Evolutionary conservation across 1,140 invertebrate species (phyloP), one percentile per base, ranked within the genome.

Genomic region (Eubasilissa regina): DNA sequence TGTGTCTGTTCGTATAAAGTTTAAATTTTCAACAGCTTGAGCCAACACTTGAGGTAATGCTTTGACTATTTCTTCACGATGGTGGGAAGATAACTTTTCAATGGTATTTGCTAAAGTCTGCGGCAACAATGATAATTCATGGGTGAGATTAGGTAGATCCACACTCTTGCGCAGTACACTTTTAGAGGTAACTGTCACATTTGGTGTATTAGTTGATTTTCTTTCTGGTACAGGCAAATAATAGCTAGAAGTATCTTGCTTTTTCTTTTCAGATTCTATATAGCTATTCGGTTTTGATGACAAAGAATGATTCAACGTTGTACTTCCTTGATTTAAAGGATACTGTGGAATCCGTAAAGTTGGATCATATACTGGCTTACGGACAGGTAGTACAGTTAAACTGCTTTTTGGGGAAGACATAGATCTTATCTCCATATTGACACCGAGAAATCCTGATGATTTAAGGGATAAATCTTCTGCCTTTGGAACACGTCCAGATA

Each of bases 391-490:
- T 19, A 25, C 35, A 9, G 77, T n/a, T 21, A 70, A n/a, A 68
- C 17, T 13, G 62, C 17, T 70, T 68, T 66, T 77, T 53, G n/a
- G n/a, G n/a, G n/a, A n/a, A n/a, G n/a, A n/a, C n/a, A n/a, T n/a
- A n/a, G 43, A 68, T 55, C 19, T 51, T 8, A 21, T 77, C 68
- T 62, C 35, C 21, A 45, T 19, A 11, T 35, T 25, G 15, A n/a
- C n/a, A n/a, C n/a, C n/a, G n/a, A n/a, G n/a, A n/a, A n/a, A n/a
- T n/a, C n/a, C n/a, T n/a, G n/a, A n/a, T n/a, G 81, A 53, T 80
- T 80, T 82, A 35, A 82, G 66, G 25, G 81, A 82, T 45, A 82
- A 78, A 73, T 82, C 81, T 78, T 82, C 78, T 11, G 81, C 74
- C 73, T 80, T 48, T 10, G 53, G 19, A 44, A 72, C 62, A 56